These are phyloP conservation scores for Dryobates pubescens DNA, from an alignment of 2,797 vertebrate species.

Conservation along the genomic window DNA sequence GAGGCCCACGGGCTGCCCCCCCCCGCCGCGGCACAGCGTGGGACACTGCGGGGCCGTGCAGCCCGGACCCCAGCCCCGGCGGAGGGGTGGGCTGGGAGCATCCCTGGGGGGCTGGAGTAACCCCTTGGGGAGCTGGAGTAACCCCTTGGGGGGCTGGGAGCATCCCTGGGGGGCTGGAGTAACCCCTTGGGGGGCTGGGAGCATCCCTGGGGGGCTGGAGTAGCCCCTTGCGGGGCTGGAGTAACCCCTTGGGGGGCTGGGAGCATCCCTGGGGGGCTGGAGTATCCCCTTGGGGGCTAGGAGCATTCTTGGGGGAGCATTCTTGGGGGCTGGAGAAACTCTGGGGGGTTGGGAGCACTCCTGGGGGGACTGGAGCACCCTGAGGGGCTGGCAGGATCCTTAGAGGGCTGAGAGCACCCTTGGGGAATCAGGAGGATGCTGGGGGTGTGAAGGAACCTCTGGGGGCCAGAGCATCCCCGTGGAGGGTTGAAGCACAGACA, in stretches of 20 bases:
- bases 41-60: not conserved
- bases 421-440: too few relatives aligned
- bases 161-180: not conserved
- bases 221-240: too few relatives aligned
- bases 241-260: too few relatives aligned
- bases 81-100: not conserved
- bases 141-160: not conserved
- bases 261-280: too few relatives aligned
- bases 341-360: not conserved
- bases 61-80: accelerated
- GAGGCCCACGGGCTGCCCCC: slow-evolving; percentile 62
- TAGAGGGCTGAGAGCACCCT: not conserved
- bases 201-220: too few relatives aligned
- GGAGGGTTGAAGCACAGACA: not conserved
- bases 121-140: not conserved
- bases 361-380: too few relatives aligned
- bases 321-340: too few relatives aligned
- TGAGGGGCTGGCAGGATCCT: too few relatives aligned
- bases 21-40: not conserved
- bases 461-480: not conserved
- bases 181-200: too few relatives aligned
- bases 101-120: not conserved
- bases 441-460: too few relatives aligned
- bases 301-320: too few relatives aligned
- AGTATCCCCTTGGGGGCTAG: too few relatives aligned